phyloP scores from a whole-genome alignment of 1,140 invertebrate species.

The Drosophila melanica region DNA sequence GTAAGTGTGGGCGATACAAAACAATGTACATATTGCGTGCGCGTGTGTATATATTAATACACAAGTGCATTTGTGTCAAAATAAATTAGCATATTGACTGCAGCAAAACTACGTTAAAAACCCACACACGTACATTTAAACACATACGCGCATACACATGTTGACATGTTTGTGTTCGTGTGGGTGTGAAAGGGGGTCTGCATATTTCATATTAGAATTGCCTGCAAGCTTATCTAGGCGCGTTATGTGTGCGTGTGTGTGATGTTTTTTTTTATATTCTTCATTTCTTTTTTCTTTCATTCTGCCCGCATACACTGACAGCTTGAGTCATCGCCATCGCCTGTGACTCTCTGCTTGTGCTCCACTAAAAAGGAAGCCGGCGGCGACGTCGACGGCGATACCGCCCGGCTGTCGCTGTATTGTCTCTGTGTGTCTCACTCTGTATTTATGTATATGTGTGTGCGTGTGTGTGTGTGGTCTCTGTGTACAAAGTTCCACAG shows the following conservation, averaged over 20 bases:
- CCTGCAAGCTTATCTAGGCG: slow-evolving; percentile 46
- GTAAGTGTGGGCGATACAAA: slow-evolving; percentile 27
- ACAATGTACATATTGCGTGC: slow-evolving; percentile 29
- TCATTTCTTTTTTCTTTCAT: slow-evolving; percentile 37
- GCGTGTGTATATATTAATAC: slow-evolving; percentile 24
- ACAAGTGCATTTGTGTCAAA: slow-evolving; percentile 58
- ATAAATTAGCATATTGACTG: slow-evolving; percentile 60
- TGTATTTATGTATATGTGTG: slow-evolving; percentile 11
- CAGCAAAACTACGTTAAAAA: slow-evolving; percentile 57
- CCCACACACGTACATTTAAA: slow-evolving; percentile 30
- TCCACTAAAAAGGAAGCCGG: slow-evolving; percentile 31
- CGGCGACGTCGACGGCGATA: slow-evolving; percentile 7
- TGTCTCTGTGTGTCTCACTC: background rate
- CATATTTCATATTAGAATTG: slow-evolving; percentile 55
- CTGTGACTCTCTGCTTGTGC: slow-evolving; percentile 24
- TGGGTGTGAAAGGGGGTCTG: slow-evolving; percentile 25
- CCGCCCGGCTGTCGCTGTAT: slow-evolving; percentile 17
- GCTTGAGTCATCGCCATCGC: slow-evolving; percentile 45
- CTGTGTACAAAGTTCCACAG: slow-evolving; percentile 46
- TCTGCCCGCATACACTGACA: slow-evolving; percentile 43
- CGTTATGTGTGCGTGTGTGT: slow-evolving; percentile 13
- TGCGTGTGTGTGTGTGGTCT: slow-evolving; percentile 26
- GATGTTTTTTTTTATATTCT: slow-evolving; percentile 20
- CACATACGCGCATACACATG: slow-evolving; percentile 10
- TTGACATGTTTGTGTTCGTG: slow-evolving; percentile 24